These are phyloP conservation scores for Propithecus perrieri DNA, from an alignment of 2,797 vertebrate species.

Conservation along the genomic window DNA sequence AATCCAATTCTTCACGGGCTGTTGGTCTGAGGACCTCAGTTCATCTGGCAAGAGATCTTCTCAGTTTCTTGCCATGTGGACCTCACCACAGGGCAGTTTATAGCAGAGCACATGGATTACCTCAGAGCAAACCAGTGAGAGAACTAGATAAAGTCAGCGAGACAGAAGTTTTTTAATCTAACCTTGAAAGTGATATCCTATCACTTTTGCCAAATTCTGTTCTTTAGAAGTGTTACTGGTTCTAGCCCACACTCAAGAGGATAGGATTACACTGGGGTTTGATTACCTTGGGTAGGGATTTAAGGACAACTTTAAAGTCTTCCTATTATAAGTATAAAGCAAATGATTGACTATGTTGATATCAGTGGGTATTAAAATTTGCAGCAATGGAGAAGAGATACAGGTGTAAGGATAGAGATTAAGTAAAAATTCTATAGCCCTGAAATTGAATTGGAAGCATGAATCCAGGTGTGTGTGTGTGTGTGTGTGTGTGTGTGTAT, in stretches of 20 bases:
- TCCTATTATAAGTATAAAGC: neutral
- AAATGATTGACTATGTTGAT: neutral
- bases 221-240: neutral
- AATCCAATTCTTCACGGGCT: neutral
- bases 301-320: neutral
- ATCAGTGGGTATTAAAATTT: neutral
- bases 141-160: neutral
- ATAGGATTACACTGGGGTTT: neutral
- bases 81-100: neutral
- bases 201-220: neutral
- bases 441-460: neutral
- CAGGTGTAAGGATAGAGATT: neutral
- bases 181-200: neutral
- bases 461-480: neutral
- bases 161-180: neutral
- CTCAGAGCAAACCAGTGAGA: neutral
- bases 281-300: neutral
- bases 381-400: neutral
- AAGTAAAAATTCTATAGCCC: neutral
- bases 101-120: neutral
- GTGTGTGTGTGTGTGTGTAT: neutral
- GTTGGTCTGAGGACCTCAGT: neutral
- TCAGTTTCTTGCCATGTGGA: neutral
- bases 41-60: neutral
- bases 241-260: neutral